Percentiles rank a stretch among this genome's conserved stretches.
Evolutionary conservation across 2,888 invertebrate genomes (phyloP).

Genomic region (Acronicta leporina): DNA sequence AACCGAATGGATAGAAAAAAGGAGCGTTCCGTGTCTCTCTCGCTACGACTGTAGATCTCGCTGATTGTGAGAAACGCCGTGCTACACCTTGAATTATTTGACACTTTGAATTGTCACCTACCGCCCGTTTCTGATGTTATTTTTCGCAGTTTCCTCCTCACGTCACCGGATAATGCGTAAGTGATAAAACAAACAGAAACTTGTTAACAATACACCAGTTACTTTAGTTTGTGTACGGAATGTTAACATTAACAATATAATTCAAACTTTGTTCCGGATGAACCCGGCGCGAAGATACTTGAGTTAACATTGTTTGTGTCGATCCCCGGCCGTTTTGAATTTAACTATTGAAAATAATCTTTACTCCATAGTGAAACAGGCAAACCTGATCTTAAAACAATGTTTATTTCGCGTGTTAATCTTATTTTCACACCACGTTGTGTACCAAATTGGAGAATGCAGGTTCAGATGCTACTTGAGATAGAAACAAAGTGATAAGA

Average conservation of each 20-base stretch:
- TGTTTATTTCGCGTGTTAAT: constrained; percentile 44
- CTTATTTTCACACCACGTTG: constrained; percentile 35
- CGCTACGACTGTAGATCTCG: constrained; percentile 77
- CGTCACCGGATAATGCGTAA: constrained; percentile 66
- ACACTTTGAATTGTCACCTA: constrained; percentile 83
- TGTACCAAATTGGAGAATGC: constrained; percentile 12
- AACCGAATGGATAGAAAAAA: constrained; percentile 79
- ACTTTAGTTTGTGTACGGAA: constrained; percentile 68
- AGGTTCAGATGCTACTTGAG: no score
- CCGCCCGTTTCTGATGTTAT: constrained; percentile 73
- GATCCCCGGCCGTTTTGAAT: constrained; percentile 49
- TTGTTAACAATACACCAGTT: constrained; percentile 65
- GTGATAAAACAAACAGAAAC: constrained; percentile 73
- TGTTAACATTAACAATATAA: constrained; percentile 71
- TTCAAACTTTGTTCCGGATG: constrained; percentile 64
- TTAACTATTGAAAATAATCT: constrained; percentile 56
- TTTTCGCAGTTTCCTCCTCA: constrained; percentile 67
- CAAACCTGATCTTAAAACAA: constrained; percentile 39
- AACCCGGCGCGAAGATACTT: constrained; percentile 62
- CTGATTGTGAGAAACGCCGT: constrained; percentile 85
- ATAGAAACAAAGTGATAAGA: constrained; percentile 27
- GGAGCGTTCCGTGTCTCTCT: constrained; percentile 66
- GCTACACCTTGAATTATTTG: constrained; percentile 85
- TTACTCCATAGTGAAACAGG: constrained; percentile 36
- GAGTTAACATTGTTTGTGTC: constrained; percentile 58